These are phyloP conservation scores for Saccostrea glomerata DNA, from an alignment of 1,140 invertebrate species.

Conservation along the genomic window DNA sequence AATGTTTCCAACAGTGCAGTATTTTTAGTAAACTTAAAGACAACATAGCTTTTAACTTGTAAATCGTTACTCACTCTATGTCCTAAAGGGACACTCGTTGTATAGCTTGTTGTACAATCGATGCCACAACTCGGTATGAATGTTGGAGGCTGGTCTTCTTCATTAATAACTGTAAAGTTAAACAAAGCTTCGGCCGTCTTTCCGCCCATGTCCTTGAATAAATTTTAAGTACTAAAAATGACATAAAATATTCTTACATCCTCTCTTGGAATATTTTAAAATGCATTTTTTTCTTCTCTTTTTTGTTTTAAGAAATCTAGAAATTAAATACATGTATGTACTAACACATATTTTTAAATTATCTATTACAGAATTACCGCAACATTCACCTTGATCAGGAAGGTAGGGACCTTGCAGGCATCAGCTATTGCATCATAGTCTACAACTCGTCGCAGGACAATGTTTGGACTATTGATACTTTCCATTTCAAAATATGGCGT, in stretches of 20 bases:
- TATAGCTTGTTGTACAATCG: conserved; percentile 36
- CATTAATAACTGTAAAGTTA: conserved; percentile 36
- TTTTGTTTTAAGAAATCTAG: too few species aligned
- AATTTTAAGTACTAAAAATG: background rate
- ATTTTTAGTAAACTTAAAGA: too few species aligned
- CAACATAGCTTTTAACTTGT: too few species aligned
- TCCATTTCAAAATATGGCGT: background rate
- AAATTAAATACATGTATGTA: too few species aligned
- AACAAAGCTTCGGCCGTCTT: background rate
- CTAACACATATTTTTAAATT: background rate
- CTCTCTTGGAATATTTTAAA: background rate
- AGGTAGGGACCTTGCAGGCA: background rate
- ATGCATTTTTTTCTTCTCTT: too few species aligned
- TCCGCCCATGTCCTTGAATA: background rate
- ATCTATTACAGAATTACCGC: background rate
- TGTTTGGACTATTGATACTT: background rate
- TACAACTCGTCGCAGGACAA: background rate
- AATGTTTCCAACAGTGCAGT: too few species aligned
- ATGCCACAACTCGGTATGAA: conserved; percentile 39
- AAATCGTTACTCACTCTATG: background rate
- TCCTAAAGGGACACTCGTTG: background rate
- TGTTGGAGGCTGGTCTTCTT: conserved; percentile 42
- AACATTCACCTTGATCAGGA: background rate
- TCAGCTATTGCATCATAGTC: background rate
- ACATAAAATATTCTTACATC: background rate